Evolutionary conservation across 2,113 vertebrate genomes (phyloP), one percentile per base, ranked within the genome.

Genomic region (Megaleporinus macrocephalus): DNA sequence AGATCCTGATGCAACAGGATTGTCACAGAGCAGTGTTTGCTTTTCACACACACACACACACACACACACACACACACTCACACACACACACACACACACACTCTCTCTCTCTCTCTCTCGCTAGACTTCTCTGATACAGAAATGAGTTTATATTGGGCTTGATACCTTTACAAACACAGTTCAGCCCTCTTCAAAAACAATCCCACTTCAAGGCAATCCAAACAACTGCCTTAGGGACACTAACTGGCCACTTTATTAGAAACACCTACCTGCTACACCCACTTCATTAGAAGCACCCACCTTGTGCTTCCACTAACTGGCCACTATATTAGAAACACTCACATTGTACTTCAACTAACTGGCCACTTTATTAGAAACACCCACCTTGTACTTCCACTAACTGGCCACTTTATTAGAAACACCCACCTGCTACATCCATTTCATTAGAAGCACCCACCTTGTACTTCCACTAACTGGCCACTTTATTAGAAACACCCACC

Each of bases 1-100:
- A 93, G 92, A 95, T 95, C 94, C 93, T 94, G 93, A 93, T 92
- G 90, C 87, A 94, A 90, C 93, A 94, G 93, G 94, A 95, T 92
- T 88, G 91, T 89, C 71, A 44, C 72, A 62, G 3, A 87, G 82
- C 11, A 81, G 84, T 94, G 92, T 94, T 95, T 95, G 92, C 89
- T 93, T 87, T 90, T 15, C 29, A 82, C 86, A 89, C 87, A 90
- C 85, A 90, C 30, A 49, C 26, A 11, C 47, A 51, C 24, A 9
- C 26, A n/a, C 44, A 65, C 53, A 51, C 68, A n/a, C 53, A 36
- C 44, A 70, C 63, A 12, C 59, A 29, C 59, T 29, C 53, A 61
- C 55, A 61, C 55, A 62, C 33, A 62, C 26, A 53, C 76, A 33
- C 76, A 27, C 49, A 77, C 61, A 29, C 24, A 49, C 59, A 66